Evolutionary conservation across 2,888 invertebrate genomes (phyloP).

Genomic region (Acanthosepion pharaonis): DNA sequence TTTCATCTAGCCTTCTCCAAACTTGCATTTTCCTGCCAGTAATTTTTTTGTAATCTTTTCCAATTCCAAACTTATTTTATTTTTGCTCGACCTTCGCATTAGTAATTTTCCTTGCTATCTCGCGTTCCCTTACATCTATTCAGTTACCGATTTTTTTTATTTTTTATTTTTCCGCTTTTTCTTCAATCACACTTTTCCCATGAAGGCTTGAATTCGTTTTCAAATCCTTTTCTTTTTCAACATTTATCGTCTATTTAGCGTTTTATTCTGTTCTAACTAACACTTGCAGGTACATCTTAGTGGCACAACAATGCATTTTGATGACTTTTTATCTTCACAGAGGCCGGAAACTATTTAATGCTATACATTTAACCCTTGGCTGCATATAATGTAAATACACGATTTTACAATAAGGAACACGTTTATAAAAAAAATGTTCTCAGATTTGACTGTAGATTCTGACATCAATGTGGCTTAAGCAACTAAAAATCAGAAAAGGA

Average conservation of each 20-base stretch:
- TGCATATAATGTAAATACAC: too few species aligned
- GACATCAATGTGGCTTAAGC: too few species aligned
- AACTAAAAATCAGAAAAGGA: too few species aligned
- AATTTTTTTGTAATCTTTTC: not conserved
- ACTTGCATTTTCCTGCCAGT: conserved; percentile 33
- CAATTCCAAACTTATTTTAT: not conserved
- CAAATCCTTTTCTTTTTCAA: not conserved
- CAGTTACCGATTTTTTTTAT: not conserved
- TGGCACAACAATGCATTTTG: not conserved
- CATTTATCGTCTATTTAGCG: not conserved
- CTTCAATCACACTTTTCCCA: conserved; percentile 6
- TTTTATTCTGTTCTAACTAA: not conserved
- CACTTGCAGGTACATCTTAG: not conserved
- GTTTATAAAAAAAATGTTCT: too few species aligned
- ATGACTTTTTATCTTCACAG: not conserved
- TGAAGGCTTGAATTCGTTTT: not conserved
- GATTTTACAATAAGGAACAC: too few species aligned
- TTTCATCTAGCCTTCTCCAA: not conserved
- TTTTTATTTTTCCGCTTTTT: not conserved
- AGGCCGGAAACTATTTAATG: not conserved
- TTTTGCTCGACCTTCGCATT: not conserved
- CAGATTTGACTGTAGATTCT: too few species aligned
- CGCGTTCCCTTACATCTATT: not conserved
- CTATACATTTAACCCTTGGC: too few species aligned
- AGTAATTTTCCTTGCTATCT: not conserved